Percentiles rank a stretch among this genome's conserved stretches.
These are phyloP conservation scores for Stenodera caucasica DNA, from an alignment of 2,888 invertebrate genomes.

Conservation along the genomic window DNA sequence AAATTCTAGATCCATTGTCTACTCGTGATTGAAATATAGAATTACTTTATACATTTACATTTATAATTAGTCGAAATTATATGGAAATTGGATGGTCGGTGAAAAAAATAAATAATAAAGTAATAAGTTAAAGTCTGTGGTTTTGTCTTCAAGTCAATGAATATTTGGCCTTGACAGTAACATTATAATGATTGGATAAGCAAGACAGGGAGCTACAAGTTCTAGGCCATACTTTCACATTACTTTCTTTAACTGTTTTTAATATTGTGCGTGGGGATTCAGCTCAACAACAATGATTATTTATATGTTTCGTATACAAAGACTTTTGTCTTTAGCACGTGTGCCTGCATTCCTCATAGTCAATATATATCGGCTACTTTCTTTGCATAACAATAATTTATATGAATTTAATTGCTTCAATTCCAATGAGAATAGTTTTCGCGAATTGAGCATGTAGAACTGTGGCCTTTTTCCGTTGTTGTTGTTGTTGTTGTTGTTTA, in stretches of 20 bases:
- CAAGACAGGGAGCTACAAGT: slow-evolving; percentile 52
- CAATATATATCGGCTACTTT: slow-evolving; percentile 30
- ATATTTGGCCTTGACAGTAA: slow-evolving; percentile 51
- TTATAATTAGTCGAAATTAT: too few species aligned
- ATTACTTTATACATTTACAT: too few species aligned
- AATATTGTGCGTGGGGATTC: slow-evolving; percentile 14
- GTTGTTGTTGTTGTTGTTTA: neutral
- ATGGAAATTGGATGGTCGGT: too few species aligned
- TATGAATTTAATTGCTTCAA: slow-evolving; percentile 13
- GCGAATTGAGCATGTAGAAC: slow-evolving; percentile 10
- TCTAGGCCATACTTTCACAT: slow-evolving; percentile 55
- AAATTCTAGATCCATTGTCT: too few species aligned
- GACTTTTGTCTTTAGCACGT: neutral
- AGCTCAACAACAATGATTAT: neutral
- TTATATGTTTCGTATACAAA: neutral
- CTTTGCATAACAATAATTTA: slow-evolving; percentile 33
- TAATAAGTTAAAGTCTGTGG: neutral
- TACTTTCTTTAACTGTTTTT: slow-evolving; percentile 48
- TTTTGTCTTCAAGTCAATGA: neutral
- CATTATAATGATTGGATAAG: slow-evolving; percentile 45
- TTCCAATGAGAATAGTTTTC: neutral
- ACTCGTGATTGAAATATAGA: too few species aligned
- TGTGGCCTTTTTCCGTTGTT: slow-evolving; percentile 18
- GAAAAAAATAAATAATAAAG: neutral
- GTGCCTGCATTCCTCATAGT: neutral